These are phyloP conservation scores for Ptychodera flava DNA, from an alignment of 35 echinoderm and acorn worm genomes.

Conservation along the genomic window DNA sequence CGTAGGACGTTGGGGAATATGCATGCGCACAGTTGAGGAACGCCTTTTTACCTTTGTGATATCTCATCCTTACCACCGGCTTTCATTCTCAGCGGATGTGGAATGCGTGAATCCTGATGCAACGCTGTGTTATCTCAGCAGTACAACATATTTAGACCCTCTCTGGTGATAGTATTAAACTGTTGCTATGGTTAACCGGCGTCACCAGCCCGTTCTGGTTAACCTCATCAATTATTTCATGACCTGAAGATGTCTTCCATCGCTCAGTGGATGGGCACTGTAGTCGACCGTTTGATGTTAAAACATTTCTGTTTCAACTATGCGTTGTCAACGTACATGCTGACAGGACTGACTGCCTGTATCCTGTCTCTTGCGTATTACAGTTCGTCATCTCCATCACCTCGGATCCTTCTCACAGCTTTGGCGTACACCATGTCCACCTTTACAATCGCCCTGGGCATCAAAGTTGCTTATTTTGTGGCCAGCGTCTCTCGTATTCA, in stretches of 20 bases:
- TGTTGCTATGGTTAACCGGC: not conserved
- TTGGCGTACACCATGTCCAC: not conserved
- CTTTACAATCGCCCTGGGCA: not conserved
- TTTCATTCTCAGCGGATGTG: too few relatives aligned
- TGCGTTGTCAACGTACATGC: not conserved
- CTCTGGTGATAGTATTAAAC: not conserved
- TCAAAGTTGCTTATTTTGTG: not conserved
- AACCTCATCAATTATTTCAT: conserved; percentile 3
- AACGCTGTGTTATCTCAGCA: too few relatives aligned
- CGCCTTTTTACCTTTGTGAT: too few relatives aligned
- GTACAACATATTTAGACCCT: too few relatives aligned
- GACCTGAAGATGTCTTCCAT: not conserved
- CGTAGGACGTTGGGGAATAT: too few relatives aligned
- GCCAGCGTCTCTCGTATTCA: not conserved
- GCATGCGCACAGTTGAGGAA: too few relatives aligned
- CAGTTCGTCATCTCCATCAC: not conserved
- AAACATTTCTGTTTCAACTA: not conserved
- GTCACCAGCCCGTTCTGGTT: too few relatives aligned
- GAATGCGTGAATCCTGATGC: too few relatives aligned
- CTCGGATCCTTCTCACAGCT: not conserved
- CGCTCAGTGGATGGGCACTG: not conserved
- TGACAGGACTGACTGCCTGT: not conserved
- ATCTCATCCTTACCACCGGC: too few relatives aligned
- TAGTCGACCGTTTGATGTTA: not conserved
- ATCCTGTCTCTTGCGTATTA: not conserved